These are phyloP conservation scores for Cheumatopsyche charites DNA, from an alignment of 1,140 invertebrate species.

Conservation along the genomic window DNA sequence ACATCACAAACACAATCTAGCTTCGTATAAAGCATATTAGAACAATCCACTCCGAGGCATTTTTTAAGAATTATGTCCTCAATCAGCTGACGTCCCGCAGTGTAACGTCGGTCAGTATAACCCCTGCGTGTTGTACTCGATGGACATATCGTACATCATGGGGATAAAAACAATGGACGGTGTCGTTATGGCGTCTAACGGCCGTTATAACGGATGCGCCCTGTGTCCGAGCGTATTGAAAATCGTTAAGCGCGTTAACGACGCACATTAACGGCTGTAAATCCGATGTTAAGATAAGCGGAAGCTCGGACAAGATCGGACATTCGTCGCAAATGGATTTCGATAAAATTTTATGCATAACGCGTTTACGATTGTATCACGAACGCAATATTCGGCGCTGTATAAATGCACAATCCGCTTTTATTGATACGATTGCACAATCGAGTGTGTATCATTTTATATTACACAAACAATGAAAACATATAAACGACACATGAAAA, in stretches of 20 bases:
- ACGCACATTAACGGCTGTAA: conserved; percentile 31
- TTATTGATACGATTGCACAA: conserved; percentile 38
- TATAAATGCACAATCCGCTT: not conserved
- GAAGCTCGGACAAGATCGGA: not conserved
- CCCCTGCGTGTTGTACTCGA: too few species aligned
- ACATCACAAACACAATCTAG: too few species aligned
- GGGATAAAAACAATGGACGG: too few species aligned
- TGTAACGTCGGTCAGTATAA: not conserved
- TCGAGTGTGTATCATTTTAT: too few species aligned
- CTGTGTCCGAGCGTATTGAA: conserved; percentile 3
- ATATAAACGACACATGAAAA: too few species aligned
- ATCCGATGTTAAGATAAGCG: conserved; percentile 4
- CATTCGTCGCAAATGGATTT: too few species aligned
- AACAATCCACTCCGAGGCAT: not conserved
- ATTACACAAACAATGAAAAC: too few species aligned
- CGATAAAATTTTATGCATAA: too few species aligned
- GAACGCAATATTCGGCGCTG: not conserved
- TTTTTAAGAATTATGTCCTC: conserved; percentile 13
- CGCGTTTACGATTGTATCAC: too few species aligned
- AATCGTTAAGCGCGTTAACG: conserved; percentile 41
- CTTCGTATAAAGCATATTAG: too few species aligned
- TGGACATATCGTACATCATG: too few species aligned
- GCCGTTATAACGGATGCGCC: conserved; percentile 39
- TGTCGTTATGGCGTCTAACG: conserved; percentile 18
- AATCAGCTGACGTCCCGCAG: conserved; percentile 1